Base-by-base conservation (phyloP, 2,113 vertebrate genomes). In the Cyphomyrus discorhynchus region DNA sequence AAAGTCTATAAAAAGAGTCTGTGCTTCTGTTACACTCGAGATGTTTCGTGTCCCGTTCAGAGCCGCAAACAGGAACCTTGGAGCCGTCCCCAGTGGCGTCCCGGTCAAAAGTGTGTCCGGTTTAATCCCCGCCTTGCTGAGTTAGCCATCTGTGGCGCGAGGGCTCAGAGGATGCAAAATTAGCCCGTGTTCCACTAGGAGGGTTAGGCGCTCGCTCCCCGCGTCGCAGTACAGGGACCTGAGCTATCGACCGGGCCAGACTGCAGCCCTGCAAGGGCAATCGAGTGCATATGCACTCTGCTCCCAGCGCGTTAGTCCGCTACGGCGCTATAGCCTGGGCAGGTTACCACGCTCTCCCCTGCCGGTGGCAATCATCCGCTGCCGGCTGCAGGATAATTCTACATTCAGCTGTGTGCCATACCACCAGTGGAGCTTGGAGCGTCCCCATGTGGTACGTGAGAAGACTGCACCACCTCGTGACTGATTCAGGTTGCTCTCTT, bases 131-230 rank as follows among this genome's bases (percentile, higher is more conserved):
- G 74, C 74, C 74, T 80, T 80, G 74, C 74, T 39, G 74, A 17
- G 74, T 80, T 80, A 80, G 74, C 74, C 74, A 80, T 80, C 74
- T 80, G 74, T 80, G 74, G 74, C 74, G 5, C 74, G 35, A 42
- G 35, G 35, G 74, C 35, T 39, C 31, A 35, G 35, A 80, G 35
- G 74, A 42, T 42, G 74, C 74, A 80, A 7, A 80, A 80, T 80
- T 19, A 80, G 74, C 74, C 70, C 15, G 31, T 42, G 35, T 80
- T 42, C 35, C 74, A 80, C 74, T 1, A 17, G 31, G 74, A 6
- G 74, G 74, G 74, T 80, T 42, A 80, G 74, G 10, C 5, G 5
- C 74, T 42, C 13, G 2, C 35, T 80, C 74, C 42, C 35, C 13
- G 11, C 31, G 5, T 80, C 13, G 4, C 31, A 35, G 13, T 80